Evolutionary conservation across 2,797 vertebrate species (phyloP), one percentile per base, ranked within the genome.

Genomic region (Peromyscus aztecus): DNA sequence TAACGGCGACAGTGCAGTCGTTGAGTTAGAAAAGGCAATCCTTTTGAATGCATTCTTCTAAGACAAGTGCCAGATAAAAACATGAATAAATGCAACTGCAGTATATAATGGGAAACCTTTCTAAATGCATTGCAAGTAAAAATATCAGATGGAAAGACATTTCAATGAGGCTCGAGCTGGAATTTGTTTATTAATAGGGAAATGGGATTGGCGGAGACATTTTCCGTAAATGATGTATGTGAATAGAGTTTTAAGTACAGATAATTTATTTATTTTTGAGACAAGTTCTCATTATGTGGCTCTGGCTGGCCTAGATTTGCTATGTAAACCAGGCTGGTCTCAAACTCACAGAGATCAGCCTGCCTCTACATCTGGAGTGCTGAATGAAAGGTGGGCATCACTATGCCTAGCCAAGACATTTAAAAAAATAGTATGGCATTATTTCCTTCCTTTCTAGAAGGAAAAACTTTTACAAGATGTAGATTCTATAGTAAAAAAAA

Each of bases 41-140:
- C 6, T 59, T 96, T 71, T 89, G 80, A 63, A 86, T 19, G 69
- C 43, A 6, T 55, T 77, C 40, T 19, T 86, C 43, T 31, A 67
- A 94, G 89, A 69, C 46, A 87, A 23, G 14, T 2, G 88, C 43
- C 78, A 92, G 65, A 11, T 83, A 65, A 29, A 43, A 29, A 52
- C 8, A 75, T 4, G 40, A 67, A 94, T 71, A 52, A 77, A 73
- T 71, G 43, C 49, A 91, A 92, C 83, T 84, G 91, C 96, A 92
- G 63, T 49, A 29, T 40, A 24, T 69, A 24, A 16, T 43, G 49
- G 17, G 69, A 80, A 94, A 91, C 31, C 19, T 46, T 94, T 73
- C 63, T 92, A 76, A n/a, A n/a, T 87, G 59, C 84, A 90, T 69
- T 59, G 0, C 4, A 91, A 81, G 94, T 71, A 29, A 96, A 92